phyloP scores from a whole-genome alignment of 2,888 invertebrate species.

The Ptychoptera albimana region DNA sequence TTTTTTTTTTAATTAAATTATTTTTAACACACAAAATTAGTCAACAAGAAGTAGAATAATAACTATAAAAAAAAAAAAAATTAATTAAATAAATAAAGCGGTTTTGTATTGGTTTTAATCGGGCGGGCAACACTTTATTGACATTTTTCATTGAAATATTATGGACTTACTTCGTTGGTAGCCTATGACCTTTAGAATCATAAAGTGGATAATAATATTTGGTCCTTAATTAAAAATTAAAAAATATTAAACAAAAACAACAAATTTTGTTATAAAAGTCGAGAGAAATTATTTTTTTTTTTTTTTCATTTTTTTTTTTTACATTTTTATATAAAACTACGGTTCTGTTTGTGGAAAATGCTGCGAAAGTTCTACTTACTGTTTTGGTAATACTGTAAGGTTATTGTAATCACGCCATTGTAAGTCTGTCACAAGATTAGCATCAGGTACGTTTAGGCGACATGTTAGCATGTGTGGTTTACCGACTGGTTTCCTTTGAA shows the following conservation, averaged over 20 bases:
- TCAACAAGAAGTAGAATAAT: background rate
- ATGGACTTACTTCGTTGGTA: slow-evolving; percentile 26
- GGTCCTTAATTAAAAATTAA: slow-evolving; percentile 20
- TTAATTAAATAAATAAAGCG: background rate
- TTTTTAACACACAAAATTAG: background rate
- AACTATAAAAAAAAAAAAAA: background rate
- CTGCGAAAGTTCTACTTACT: slow-evolving; percentile 35
- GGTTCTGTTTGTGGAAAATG: no score
- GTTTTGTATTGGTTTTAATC: background rate
- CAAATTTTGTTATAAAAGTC: no score
- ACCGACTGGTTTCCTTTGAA: slow-evolving; percentile 58
- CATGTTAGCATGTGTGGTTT: slow-evolving; percentile 64
- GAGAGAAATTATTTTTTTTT: slow-evolving; percentile 10
- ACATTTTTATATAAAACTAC: no score
- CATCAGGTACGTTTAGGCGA: slow-evolving; percentile 51
- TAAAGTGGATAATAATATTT: slow-evolving; percentile 29
- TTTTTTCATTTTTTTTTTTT: slow-evolving; percentile 2
- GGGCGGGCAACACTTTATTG: background rate
- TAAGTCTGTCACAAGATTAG: slow-evolving; percentile 49
- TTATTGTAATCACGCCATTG: slow-evolving; percentile 66
- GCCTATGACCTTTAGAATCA: slow-evolving; percentile 30
- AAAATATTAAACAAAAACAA: slow-evolving; percentile 1
- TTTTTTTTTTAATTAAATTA: background rate
- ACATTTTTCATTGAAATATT: background rate
- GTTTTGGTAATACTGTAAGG: slow-evolving; percentile 47